Percentiles rank a stretch among this genome's conserved stretches.
These are phyloP conservation scores for Labeo rohita DNA, from an alignment of 2,113 vertebrate genomes.

Conservation along the genomic window DNA sequence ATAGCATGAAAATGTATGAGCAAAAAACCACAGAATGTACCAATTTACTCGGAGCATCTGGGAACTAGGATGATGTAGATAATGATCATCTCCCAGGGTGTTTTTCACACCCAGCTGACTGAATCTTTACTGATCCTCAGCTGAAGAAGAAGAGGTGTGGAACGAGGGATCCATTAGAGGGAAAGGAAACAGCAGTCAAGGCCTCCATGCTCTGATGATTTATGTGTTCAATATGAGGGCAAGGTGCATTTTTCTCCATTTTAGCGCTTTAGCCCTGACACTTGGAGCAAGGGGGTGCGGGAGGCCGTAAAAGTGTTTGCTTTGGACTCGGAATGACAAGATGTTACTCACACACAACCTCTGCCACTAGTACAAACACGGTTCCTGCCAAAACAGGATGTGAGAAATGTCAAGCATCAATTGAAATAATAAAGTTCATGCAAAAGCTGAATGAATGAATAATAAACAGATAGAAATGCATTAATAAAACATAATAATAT, in stretches of 20 bases:
- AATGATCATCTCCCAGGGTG: slow-evolving; percentile 47
- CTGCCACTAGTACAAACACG: background rate
- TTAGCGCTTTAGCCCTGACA: slow-evolving; percentile 50
- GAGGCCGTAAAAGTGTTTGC: background rate
- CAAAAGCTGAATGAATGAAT: background rate
- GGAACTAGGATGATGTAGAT: slow-evolving; percentile 45
- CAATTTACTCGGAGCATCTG: background rate
- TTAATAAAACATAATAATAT: background rate
- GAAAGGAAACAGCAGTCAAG: slow-evolving; percentile 50
- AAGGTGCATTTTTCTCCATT: slow-evolving; percentile 59
- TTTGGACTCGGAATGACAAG: slow-evolving; percentile 6
- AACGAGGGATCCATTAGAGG: slow-evolving; percentile 51
- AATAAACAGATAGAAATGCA: background rate
- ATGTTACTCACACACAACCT: slow-evolving; percentile 1
- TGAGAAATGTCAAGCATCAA: background rate
- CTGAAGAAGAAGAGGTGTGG: slow-evolving; percentile 37
- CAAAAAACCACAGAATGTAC: background rate
- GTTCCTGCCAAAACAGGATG: slow-evolving; percentile 11
- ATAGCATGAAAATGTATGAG: background rate
- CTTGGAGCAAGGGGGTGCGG: background rate
- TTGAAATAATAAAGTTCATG: background rate
- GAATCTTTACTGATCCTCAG: slow-evolving; percentile 29
- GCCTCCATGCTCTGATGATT: slow-evolving; percentile 57
- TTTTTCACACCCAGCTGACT: slow-evolving; percentile 35
- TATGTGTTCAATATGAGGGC: slow-evolving; percentile 63